Conservation (phyloP, 37 sponge, comb jelly and placozoan species). For the Ephydatia muelleri region DNA sequence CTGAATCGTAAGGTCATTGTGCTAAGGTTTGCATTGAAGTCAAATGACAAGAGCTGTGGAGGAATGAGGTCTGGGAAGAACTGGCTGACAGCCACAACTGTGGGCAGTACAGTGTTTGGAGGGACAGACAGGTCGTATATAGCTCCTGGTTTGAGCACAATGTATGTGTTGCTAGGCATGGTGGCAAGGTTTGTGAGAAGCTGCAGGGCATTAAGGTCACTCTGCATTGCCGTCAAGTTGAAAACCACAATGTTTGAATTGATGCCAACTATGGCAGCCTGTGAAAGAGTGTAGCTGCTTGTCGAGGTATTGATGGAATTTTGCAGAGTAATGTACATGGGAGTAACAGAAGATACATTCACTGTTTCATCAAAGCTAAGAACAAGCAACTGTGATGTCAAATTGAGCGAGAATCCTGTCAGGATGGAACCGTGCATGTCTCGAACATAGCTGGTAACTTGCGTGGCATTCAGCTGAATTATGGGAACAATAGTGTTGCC, state of each 20-base stretch:
- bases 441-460: constrained; percentile 30
- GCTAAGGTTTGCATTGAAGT: constrained; percentile 71
- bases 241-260: constrained; percentile 71
- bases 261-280: constrained; percentile 54
- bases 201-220: constrained; percentile 79
- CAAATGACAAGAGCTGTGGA: constrained; percentile 61
- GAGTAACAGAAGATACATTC: constrained; percentile 44
- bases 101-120: constrained; percentile 47
- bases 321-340: constrained; percentile 46
- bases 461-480: constrained; percentile 40
- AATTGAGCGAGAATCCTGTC: constrained; percentile 68
- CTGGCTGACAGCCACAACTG: neutral
- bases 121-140: constrained; percentile 57
- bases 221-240: constrained; percentile 70
- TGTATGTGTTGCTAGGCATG: constrained; percentile 48
- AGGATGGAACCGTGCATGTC: constrained; percentile 71
- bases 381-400: constrained; percentile 62
- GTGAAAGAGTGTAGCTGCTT: constrained; percentile 1
- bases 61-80: constrained; percentile 66
- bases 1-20: constrained; percentile 72
- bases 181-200: constrained; percentile 65
- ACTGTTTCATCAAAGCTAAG: constrained; percentile 93
- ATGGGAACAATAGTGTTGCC: constrained; percentile 56
- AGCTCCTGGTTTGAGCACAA: constrained; percentile 52
- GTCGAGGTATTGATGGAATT: neutral